phyloP scores from a whole-genome alignment of 2,888 invertebrate species.

The Bellardia pandia region DNA sequence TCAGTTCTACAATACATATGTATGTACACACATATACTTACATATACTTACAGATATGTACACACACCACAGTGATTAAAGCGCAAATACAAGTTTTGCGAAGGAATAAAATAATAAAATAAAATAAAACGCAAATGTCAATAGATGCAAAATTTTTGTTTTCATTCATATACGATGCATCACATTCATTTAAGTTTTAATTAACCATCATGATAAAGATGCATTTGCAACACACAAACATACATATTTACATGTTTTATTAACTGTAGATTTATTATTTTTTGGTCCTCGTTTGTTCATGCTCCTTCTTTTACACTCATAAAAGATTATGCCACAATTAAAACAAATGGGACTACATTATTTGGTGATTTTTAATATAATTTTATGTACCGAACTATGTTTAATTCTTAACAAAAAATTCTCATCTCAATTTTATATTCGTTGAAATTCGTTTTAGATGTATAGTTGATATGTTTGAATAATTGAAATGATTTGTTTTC shows the following conservation, averaged over 20 bases:
- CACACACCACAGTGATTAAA: slow-evolving; percentile 51
- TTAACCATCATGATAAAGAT: slow-evolving; percentile 51
- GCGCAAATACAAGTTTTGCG: slow-evolving; percentile 40
- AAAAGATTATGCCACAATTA: not conserved
- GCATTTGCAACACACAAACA: not conserved
- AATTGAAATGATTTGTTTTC: no score
- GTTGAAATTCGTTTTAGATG: no score
- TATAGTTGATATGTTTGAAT: no score
- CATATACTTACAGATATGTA: not conserved
- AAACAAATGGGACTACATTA: no score
- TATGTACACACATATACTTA: not conserved
- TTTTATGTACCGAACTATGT: no score
- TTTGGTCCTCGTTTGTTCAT: not conserved
- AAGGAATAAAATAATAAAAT: slow-evolving; percentile 44
- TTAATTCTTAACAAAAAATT: no score
- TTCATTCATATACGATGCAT: slow-evolving; percentile 47
- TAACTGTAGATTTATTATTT: slow-evolving; percentile 27
- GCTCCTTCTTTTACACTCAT: not conserved
- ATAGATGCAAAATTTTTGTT: slow-evolving; percentile 53
- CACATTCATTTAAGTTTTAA: slow-evolving; percentile 63
- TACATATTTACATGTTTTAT: not conserved
- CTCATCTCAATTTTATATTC: no score
- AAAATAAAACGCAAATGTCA: slow-evolving; percentile 50
- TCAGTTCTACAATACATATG: not conserved
- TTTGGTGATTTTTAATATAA: no score